These are phyloP conservation scores for Oenanthe oenanthe DNA, from an alignment of 2,113 vertebrate species.

Conservation along the genomic window DNA sequence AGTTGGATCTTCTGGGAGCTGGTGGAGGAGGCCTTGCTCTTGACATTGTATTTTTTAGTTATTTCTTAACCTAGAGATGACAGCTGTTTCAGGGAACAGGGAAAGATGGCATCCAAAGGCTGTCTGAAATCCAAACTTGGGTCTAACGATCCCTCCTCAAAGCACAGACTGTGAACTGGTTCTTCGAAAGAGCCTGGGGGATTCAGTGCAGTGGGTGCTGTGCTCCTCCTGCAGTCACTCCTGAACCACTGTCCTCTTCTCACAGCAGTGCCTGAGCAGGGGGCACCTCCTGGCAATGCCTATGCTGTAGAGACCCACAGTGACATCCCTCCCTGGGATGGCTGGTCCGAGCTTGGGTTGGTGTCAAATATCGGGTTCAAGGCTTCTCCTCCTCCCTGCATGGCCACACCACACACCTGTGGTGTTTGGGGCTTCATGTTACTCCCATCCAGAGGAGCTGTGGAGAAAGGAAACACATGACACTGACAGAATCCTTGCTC, in stretches of 20 bases:
- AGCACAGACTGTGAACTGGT: neutral
- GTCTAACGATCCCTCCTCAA: neutral
- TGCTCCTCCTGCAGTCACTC: neutral
- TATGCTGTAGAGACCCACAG: neutral
- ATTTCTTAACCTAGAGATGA: neutral
- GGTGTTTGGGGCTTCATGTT: constrained; percentile 37
- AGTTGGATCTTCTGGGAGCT: neutral
- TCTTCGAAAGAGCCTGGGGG: neutral
- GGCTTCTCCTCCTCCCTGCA: constrained; percentile 59
- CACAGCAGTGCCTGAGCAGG: neutral
- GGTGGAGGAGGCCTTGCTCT: neutral
- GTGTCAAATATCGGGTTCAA: constrained; percentile 5
- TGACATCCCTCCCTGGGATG: constrained; percentile 41
- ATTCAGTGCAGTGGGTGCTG: neutral
- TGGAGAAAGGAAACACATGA: constrained; percentile 72
- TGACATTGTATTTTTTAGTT: neutral
- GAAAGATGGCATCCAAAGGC: neutral
- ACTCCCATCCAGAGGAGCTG: constrained; percentile 68
- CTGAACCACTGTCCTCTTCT: constrained; percentile 47
- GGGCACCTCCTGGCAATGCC: neutral
- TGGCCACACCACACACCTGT: constrained; percentile 45
- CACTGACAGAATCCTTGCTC: constrained; percentile 58
- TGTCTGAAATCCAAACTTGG: neutral
- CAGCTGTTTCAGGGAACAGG: neutral
- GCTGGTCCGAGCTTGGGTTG: constrained; percentile 13